A percentile compares a stretch with the other conserved stretches of the same genome.
Evolutionary conservation across 2,113 vertebrate species (phyloP).

Genomic region (Ceuthmochares aereus): DNA sequence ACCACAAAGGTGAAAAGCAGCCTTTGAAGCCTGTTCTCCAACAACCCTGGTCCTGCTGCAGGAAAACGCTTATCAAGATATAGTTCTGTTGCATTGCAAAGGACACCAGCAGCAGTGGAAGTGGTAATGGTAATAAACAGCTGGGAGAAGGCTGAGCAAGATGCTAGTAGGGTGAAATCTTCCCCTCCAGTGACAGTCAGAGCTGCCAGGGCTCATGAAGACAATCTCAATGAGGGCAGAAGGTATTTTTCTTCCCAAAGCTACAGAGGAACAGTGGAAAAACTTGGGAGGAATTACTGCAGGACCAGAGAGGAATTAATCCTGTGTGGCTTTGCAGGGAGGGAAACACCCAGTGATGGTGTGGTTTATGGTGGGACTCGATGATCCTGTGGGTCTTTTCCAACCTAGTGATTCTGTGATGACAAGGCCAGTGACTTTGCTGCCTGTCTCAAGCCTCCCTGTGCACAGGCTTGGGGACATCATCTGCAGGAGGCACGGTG

Average conservation of each 20-base stretch:
- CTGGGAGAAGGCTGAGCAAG: background rate
- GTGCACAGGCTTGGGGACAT: background rate
- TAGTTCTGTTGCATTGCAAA: background rate
- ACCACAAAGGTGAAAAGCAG: background rate
- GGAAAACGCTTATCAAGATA: background rate
- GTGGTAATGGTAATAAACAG: background rate
- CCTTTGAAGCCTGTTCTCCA: background rate
- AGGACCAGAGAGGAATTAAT: background rate
- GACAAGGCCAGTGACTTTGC: background rate
- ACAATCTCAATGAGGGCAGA: background rate
- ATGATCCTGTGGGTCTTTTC: too few relatives aligned
- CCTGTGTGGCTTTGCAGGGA: background rate
- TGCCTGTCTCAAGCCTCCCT: background rate
- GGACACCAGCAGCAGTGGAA: background rate
- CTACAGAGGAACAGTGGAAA: background rate
- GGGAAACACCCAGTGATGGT: background rate
- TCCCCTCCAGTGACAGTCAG: conserved; percentile 15
- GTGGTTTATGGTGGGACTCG: too few relatives aligned
- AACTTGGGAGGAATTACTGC: background rate
- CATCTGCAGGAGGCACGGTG: background rate
- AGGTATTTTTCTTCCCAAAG: background rate
- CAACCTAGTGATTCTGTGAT: too few relatives aligned
- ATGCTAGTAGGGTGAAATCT: background rate
- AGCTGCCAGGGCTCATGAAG: background rate
- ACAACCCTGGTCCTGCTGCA: background rate